These are phyloP conservation scores for Drosophila barbarae DNA, from an alignment of 2,888 invertebrate genomes.

Conservation along the genomic window DNA sequence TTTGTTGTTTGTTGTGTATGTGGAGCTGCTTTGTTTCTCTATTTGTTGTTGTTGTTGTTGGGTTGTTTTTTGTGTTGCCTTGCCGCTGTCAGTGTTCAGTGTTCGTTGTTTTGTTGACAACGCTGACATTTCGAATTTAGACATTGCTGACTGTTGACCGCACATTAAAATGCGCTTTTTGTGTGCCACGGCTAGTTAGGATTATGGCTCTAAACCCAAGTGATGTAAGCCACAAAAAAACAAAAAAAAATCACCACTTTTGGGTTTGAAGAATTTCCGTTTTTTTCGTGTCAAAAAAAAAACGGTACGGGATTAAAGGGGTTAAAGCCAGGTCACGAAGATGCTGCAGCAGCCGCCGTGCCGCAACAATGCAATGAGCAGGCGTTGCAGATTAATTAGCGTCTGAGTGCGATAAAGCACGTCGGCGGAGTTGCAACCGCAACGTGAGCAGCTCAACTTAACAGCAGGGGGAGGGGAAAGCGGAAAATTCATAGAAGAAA, in stretches of 20 bases:
- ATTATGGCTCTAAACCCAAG: slow-evolving; percentile 30
- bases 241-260: slow-evolving; percentile 22
- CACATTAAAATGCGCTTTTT: slow-evolving; percentile 67
- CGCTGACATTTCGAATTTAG: slow-evolving; percentile 71
- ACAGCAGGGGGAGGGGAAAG: not conserved
- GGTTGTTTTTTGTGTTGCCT: not conserved
- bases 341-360: slow-evolving; percentile 33
- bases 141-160: slow-evolving; percentile 71
- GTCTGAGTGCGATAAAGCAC: slow-evolving; percentile 64
- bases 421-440: slow-evolving; percentile 50
- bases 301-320: slow-evolving; percentile 17
- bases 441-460: slow-evolving; percentile 36
- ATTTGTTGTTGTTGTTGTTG: slow-evolving; percentile 12
- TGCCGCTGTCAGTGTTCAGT: slow-evolving; percentile 27
- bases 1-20: too few species aligned
- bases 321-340: slow-evolving; percentile 52
- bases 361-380: slow-evolving; percentile 49
- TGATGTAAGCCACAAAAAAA: slow-evolving; percentile 48
- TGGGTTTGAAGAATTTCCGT: slow-evolving; percentile 58
- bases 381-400: slow-evolving; percentile 70
- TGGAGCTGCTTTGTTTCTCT: too few species aligned
- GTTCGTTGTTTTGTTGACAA: slow-evolving; percentile 61
- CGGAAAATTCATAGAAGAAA: not conserved
- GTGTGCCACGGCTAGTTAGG: slow-evolving; percentile 59
- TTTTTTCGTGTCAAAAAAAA: slow-evolving; percentile 54